Conservation (phyloP, 1,140 invertebrate genomes). For the Polyergus mexicanus region DNA sequence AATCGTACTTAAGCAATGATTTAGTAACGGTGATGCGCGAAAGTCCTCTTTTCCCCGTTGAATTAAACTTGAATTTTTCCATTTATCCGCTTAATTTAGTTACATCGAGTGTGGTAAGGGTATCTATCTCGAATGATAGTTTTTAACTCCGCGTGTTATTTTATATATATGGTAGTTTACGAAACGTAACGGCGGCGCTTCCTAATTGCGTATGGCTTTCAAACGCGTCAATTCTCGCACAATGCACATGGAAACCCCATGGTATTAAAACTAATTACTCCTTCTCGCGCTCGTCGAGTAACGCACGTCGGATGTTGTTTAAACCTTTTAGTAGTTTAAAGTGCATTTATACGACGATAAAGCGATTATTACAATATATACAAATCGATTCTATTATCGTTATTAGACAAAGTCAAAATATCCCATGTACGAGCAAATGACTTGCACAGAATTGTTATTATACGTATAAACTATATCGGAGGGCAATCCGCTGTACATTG, state of each 20-base stretch:
- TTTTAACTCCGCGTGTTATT: conserved; percentile 46
- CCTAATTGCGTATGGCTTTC: background rate
- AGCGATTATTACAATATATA: too few species aligned
- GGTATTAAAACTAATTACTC: background rate
- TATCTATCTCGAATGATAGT: conserved; percentile 37
- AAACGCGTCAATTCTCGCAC: conserved; percentile 16
- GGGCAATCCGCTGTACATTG: conserved; percentile 10
- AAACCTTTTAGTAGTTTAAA: conserved; percentile 21
- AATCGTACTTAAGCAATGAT: conserved; percentile 24
- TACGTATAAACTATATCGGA: conserved; percentile 16
- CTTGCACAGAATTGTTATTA: conserved; percentile 29
- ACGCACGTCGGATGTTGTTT: conserved; percentile 6
- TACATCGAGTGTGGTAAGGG: background rate
- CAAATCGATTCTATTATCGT: conserved; percentile 45
- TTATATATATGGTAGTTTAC: conserved; percentile 5
- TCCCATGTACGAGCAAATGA: conserved; percentile 14
- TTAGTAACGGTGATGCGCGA: conserved; percentile 2
- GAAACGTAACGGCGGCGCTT: conserved; percentile 18
- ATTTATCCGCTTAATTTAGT: conserved; percentile 3
- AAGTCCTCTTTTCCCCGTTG: conserved; percentile 12
- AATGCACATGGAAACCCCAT: background rate
- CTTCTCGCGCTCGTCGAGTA: background rate
- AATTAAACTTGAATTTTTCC: conserved; percentile 32
- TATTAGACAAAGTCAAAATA: conserved; percentile 27
- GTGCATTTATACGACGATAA: background rate